Base-by-base conservation (phyloP, 2,888 invertebrate genomes). In the Atrina japonica region DNA sequence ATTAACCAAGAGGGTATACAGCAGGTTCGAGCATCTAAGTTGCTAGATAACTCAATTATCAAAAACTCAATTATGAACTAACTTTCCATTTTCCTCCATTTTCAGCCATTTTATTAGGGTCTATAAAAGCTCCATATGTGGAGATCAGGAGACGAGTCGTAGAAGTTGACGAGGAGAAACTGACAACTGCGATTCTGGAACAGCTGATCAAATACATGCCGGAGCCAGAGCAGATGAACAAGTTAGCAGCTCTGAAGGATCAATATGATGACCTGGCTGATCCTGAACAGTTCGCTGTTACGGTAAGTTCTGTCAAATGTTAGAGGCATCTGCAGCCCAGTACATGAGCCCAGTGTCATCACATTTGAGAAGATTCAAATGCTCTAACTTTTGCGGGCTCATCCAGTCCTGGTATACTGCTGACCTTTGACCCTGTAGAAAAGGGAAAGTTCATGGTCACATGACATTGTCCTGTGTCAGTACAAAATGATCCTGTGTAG, bases 201-300 rank as follows among this genome's bases (percentile, higher is more conserved):
- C 94, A 97, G 83, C 92, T 99, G 16, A 95, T 98, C 88, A 93
- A 96, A 92, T 97, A 97, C 90, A 93, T 99, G 76, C 99, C 99
- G 0, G 95, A 87, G 29, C 86, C 83, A 95, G 98, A 98, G 86
- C 96, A 97, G 85, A 91, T 99, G 23, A 95, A 95, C 78, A 94
- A 95, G 82, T 91, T 99, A 9, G 94, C 96, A 30, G 95, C 95
- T 74, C 93, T 95, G 75, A 95, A 96, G 86, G 94, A 94, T 71
- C 93, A 93, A 21, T 95, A 95, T 86, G 93, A 94, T 60, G 95
- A 96, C 14, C 91, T 92, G 76, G 89, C 91, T 0, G 97, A 97
- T 81, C 97, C 98, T 0, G 99, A 99, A 89, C 97, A 96, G 90
- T 99, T 99, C 91, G 96, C 96, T 59, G 95, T 97, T 0, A 95